A percentile compares a stretch with the other conserved stretches of the same genome.
phyloP scores from a whole-genome alignment of 2,113 vertebrate species.

The Ceyx margarethae region DNA sequence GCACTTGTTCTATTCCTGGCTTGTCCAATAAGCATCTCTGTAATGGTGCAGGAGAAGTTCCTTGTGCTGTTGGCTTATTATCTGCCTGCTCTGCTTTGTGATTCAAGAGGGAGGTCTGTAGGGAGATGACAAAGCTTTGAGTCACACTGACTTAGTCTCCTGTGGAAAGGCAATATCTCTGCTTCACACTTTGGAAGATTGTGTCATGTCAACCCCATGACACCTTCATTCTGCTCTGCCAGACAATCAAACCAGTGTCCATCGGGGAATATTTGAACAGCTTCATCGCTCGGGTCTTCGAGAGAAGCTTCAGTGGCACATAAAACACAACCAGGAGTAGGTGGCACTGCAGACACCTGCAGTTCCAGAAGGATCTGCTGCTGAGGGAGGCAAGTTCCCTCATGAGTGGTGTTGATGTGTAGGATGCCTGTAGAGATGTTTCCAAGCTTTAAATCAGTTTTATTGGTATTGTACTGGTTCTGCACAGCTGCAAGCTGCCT shows the following conservation, averaged over 20 bases:
- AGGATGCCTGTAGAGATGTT: neutral
- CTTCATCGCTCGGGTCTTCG: neutral
- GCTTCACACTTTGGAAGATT: conserved; percentile 13
- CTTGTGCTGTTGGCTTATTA: conserved; percentile 49
- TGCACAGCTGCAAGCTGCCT: neutral
- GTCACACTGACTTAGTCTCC: conserved; percentile 31
- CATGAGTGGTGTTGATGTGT: neutral
- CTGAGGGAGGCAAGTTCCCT: neutral
- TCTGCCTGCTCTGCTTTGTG: conserved; percentile 26
- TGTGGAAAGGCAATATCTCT: conserved; percentile 45
- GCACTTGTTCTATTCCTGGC: conserved; percentile 65
- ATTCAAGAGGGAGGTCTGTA: conserved; percentile 45
- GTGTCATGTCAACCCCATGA: neutral
- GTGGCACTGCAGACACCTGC: neutral
- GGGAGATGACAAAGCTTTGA: conserved; percentile 49
- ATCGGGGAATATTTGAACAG: neutral
- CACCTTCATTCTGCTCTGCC: neutral
- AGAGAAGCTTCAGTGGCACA: neutral
- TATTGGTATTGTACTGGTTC: neutral
- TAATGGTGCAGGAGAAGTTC: conserved; percentile 24
- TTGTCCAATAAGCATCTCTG: conserved; percentile 54
- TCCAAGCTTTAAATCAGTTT: neutral
- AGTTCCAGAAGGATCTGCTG: conserved; percentile 21
- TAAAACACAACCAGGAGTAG: neutral
- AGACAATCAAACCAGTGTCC: conserved; percentile 7